These are phyloP conservation scores for Argentina silus DNA, from an alignment of 2,797 vertebrate genomes.

Conservation along the genomic window DNA sequence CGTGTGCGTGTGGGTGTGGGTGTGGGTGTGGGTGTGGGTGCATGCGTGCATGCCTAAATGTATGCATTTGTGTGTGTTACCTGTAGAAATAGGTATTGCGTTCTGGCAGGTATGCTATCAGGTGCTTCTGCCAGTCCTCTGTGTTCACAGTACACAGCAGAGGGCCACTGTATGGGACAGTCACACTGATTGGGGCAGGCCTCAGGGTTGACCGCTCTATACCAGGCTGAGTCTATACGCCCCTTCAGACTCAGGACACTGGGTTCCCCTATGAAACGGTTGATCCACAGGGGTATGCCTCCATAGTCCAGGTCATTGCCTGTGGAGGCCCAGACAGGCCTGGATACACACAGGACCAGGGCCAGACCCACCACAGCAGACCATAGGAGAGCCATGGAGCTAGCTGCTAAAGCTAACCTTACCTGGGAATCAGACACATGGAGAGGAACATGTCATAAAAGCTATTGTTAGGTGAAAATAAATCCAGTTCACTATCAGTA, in stretches of 20 bases:
- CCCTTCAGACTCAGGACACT: conserved; percentile 76
- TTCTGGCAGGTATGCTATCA: conserved; percentile 55
- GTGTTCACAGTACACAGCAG: conserved; percentile 77
- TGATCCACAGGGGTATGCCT: conserved; percentile 77
- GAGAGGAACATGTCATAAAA: neutral
- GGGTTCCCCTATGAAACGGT: conserved; percentile 76
- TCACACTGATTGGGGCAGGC: conserved; percentile 74
- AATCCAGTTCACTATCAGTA: neutral
- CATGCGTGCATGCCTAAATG: neutral
- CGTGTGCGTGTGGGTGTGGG: neutral
- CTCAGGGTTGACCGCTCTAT: conserved; percentile 60
- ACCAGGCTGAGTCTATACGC: conserved; percentile 67
- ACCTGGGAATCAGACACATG: conserved; percentile 17
- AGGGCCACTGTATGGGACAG: conserved; percentile 82
- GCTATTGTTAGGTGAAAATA: neutral
- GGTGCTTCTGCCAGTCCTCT: conserved; percentile 63
- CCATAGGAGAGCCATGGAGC: conserved; percentile 50
- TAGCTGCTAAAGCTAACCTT: conserved; percentile 7
- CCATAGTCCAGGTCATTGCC: conserved; percentile 68
- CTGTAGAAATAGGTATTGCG: conserved; percentile 79
- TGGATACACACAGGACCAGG: conserved; percentile 33
- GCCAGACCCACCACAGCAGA: conserved; percentile 33
- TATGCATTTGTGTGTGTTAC: conserved; percentile 17
- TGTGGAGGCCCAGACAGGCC: conserved; percentile 32
- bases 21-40: neutral